Evolutionary conservation across 2,113 vertebrate species (phyloP).

Genomic region (Labeo catla): DNA sequence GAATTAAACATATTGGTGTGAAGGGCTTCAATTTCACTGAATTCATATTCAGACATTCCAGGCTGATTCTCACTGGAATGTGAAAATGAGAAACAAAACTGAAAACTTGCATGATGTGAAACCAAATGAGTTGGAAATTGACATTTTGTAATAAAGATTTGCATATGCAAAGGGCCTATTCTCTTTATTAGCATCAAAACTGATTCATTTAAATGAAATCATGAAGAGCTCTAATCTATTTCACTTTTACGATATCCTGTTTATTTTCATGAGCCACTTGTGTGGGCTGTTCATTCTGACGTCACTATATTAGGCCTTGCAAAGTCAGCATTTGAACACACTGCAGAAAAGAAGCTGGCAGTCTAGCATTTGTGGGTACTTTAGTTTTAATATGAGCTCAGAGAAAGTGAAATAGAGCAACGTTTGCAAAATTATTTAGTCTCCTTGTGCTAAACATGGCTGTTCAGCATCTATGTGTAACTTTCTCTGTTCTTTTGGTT

Average conservation of each 20-base stretch:
- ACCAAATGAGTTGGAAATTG: background rate
- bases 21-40: background rate
- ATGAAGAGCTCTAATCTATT: slow-evolving; percentile 6
- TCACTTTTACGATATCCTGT: background rate
- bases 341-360: background rate
- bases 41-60: slow-evolving; percentile 2
- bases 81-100: background rate
- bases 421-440: background rate
- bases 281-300: slow-evolving; percentile 21
- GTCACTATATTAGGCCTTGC: background rate
- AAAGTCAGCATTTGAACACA: background rate
- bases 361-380: background rate
- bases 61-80: background rate
- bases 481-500: background rate
- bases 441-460: background rate
- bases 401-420: background rate
- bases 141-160: background rate
- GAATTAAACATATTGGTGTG: background rate
- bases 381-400: background rate
- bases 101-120: background rate
- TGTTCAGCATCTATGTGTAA: background rate
- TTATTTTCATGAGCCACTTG: slow-evolving; percentile 25
- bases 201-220: background rate
- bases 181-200: background rate
- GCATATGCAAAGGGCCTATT: background rate